Evolutionary conservation across 2,797 vertebrate genomes (phyloP), one percentile per base, ranked within the genome.

Genomic region (Syndactyla subalaris): DNA sequence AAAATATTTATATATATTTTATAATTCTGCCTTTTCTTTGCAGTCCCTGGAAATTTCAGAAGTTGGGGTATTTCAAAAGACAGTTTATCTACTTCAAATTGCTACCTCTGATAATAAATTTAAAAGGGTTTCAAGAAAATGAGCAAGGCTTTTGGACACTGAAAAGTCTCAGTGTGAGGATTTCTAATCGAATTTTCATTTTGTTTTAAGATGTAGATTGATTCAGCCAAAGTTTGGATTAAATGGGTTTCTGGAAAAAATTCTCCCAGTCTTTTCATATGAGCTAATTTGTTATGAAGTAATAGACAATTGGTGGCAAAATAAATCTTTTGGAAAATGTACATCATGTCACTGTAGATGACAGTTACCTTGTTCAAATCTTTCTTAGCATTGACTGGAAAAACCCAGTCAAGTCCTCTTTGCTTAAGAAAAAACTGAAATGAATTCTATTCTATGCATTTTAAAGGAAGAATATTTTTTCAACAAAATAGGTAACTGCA

Each of bases 211-310:
- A 12, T 1, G 1, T 74, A 77, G 34, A 66, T 51, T 29, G 43
- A 71, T 84, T 93, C 55, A 75, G 43, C 38, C 46, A 84, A 58
- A 51, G 15, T 75, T 84, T 84, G 21, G 23, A 67, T 94, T 87
- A 94, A 93, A 74, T 65, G 39, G 13, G 4, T 3, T 89, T 96
- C 92, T 93, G 66, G 87, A 91, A 85, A 78, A 16, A 90, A 41
- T 58, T 85, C 32, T 73, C 16, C 29, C 39, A 74, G 32, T 34
- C 27, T 66, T 75, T 65, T 75, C 68, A 43, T 58, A 14, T 75
- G 46, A 83, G 13, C 27, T 57, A 88, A 86, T 81, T 86, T 81
- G 4, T 70, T 73, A 63, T 51, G 41, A 78, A 92, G 41, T 70
- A 74, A 68, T 27, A 62, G n/a, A 43, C 29, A 79, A 85, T n/a